Evolutionary conservation across 2,113 vertebrate genomes (phyloP).

Genomic region (Phainopepla nitens): DNA sequence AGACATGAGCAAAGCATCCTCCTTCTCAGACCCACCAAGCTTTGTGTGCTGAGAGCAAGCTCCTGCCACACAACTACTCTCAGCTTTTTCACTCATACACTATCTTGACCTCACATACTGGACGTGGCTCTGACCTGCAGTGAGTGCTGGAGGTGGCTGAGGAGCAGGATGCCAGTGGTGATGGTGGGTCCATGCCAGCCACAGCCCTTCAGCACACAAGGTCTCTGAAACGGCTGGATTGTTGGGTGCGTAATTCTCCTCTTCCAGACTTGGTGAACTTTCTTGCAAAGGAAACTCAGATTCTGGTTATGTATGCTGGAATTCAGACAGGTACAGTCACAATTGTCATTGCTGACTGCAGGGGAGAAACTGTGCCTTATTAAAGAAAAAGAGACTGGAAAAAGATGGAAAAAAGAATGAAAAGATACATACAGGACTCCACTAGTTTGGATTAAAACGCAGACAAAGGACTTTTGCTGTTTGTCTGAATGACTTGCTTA

Average conservation of each 20-base stretch:
- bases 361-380: not conserved
- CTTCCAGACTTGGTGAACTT: not conserved
- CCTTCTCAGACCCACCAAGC: not conserved
- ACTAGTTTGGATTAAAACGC: not conserved
- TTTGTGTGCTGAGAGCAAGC: not conserved
- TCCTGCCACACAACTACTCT: not conserved
- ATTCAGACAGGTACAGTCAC: not conserved
- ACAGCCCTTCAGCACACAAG: not conserved
- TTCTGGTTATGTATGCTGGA: not conserved
- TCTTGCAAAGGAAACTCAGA: not conserved
- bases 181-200: not conserved
- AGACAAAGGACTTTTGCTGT: not conserved
- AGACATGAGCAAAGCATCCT: not conserved
- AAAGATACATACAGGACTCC: not conserved
- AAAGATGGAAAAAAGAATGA: not conserved
- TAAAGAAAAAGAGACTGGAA: not conserved
- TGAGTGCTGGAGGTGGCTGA: not conserved
- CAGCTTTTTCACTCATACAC: fast-evolving
- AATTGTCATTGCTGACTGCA: not conserved
- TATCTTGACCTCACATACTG: fast-evolving
- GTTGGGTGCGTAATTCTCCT: not conserved
- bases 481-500: not conserved
- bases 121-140: not conserved
- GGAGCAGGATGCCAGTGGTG: not conserved
- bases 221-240: not conserved